These are phyloP conservation scores for Rhynchotus rufescens DNA, from an alignment of 2,797 vertebrate genomes.

Conservation along the genomic window DNA sequence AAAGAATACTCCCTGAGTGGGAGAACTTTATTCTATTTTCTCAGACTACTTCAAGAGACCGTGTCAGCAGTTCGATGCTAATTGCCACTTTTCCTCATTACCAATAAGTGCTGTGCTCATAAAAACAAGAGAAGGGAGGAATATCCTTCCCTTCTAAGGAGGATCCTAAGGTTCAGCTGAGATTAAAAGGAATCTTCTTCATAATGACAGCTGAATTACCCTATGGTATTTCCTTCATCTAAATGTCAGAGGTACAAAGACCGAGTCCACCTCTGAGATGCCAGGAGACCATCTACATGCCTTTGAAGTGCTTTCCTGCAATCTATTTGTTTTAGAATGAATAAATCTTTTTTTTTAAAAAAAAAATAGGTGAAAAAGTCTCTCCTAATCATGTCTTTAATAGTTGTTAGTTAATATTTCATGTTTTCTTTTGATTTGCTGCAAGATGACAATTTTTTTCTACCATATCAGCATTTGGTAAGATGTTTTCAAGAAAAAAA, in stretches of 20 bases:
- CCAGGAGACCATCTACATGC: background rate
- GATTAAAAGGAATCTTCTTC: background rate
- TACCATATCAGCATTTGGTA: background rate
- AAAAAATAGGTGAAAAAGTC: background rate
- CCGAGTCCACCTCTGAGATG: background rate
- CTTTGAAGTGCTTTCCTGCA: background rate
- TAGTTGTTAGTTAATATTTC: background rate
- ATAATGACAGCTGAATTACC: background rate
- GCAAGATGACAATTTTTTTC: background rate
- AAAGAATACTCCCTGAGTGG: background rate
- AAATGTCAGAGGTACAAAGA: background rate
- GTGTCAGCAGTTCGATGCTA: background rate
- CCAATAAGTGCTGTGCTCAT: background rate
- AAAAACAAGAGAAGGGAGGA: background rate
- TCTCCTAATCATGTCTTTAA: background rate
- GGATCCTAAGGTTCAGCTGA: background rate
- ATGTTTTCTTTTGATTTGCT: background rate
- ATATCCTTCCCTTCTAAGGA: background rate
- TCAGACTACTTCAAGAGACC: background rate
- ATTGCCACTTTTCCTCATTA: background rate
- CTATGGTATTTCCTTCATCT: background rate
- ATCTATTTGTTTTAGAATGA: background rate
- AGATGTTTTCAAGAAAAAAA: background rate
- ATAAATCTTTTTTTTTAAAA: background rate
- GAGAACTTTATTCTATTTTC: background rate